Conservation (phyloP, 1,140 invertebrate species). For the Drosophila burlai region DNA sequence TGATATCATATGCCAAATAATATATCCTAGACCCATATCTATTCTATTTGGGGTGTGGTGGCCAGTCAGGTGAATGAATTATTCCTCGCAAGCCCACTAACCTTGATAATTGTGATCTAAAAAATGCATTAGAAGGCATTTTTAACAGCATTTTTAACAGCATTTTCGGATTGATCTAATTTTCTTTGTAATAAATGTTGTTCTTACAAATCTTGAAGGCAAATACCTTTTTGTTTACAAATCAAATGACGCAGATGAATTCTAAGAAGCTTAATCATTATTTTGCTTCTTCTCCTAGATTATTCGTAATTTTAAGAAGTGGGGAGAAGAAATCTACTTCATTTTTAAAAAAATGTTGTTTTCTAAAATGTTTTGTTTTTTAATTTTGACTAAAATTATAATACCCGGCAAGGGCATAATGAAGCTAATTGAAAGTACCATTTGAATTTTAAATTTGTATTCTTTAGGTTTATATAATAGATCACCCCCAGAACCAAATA, state of each 20-base stretch:
- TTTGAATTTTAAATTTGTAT: not conserved
- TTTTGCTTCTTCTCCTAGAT: not conserved
- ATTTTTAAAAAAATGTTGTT: not conserved
- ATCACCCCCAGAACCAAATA: not conserved
- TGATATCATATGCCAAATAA: slow-evolving; percentile 70
- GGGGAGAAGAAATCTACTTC: not conserved
- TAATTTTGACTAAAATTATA: too few relatives aligned
- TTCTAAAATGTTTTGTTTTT: too few relatives aligned
- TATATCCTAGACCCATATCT: slow-evolving; percentile 33
- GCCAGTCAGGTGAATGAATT: slow-evolving; percentile 49
- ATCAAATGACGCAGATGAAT: not conserved
- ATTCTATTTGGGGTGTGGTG: slow-evolving; percentile 40
- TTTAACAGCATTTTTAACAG: not conserved
- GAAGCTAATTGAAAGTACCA: not conserved
- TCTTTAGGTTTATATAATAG: not conserved
- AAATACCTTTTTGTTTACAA: not conserved
- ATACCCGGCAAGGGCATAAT: too few relatives aligned
- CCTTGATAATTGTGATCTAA: slow-evolving; percentile 2
- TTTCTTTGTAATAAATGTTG: not conserved
- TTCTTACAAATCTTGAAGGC: not conserved
- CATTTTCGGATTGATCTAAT: not conserved
- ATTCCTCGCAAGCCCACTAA: slow-evolving; percentile 4
- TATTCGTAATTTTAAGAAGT: not conserved
- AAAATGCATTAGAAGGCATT: not conserved
- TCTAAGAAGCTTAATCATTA: not conserved